Base-by-base conservation (phyloP, 2,113 vertebrate genomes). In the Clarias batrachus region DNA sequence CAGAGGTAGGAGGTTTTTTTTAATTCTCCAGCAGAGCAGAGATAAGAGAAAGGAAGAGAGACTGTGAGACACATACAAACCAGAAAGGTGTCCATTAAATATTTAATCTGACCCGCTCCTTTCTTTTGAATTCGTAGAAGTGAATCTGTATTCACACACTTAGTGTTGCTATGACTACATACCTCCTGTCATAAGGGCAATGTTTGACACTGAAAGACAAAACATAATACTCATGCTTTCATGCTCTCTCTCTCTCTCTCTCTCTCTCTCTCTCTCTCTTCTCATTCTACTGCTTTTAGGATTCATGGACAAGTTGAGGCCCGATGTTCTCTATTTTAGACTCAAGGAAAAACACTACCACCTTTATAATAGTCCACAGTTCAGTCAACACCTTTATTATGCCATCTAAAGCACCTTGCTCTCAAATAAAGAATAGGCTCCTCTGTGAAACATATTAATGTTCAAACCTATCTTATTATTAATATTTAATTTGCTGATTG, bases 81-180 rank as follows among this genome's bases (percentile, higher is more conserved):
- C 66, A 82, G 70, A 88, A n/a, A 78, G 48, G 37, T 87, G 68
- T 88, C 70, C 78, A 87, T 87, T 89, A 33, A 88, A 82, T 89
- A 73, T 79, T 82, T 88, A 25, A 88, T 87, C 57, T 88, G 56
- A 41, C 30, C 57, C 2, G 3, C 60, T 77, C 66, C 81, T 59
- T 79, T 82, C 37, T 60, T 83, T 90, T 73, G 52, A 71, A 74
- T 62, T 48, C 12, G 13, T 68, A 60, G 66, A 73, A 80, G 84
- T 83, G 73, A 83, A 81, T 80, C 71, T 56, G 80, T 65, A 80
- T 74, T 87, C 74, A 85, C 78, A 70, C 81, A 85, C 81, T 79
- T 80, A 84, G 86, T 90, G 89, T 90, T 90, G 88, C 89, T 84
- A 90, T 90, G 89, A 87, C 89, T 89, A 90, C 89, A 81, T 87